These are phyloP conservation scores for Amphiprion ocellaris DNA, from an alignment of 2,113 vertebrate species.

Conservation along the genomic window DNA sequence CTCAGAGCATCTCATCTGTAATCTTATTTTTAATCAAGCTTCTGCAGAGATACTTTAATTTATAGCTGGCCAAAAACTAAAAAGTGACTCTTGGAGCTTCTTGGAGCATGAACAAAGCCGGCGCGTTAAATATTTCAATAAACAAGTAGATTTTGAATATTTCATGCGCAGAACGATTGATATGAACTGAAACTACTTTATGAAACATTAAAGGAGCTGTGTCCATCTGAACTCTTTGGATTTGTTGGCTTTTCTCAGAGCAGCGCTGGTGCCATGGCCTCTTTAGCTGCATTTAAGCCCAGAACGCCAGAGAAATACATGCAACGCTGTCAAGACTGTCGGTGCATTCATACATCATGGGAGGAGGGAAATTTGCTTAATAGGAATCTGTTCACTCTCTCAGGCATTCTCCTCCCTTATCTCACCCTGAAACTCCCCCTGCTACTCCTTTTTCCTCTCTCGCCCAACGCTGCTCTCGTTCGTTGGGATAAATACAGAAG, in stretches of 20 bases:
- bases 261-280: conserved; percentile 13
- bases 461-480: conserved; percentile 36
- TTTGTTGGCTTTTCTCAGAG: conserved; percentile 29
- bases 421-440: conserved; percentile 30
- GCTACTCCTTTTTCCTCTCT: conserved; percentile 7
- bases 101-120: conserved; percentile 59
- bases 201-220: conserved; percentile 72
- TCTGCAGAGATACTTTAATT: conserved; percentile 51
- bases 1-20: conserved; percentile 46
- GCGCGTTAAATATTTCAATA: conserved; percentile 79
- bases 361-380: conserved; percentile 47
- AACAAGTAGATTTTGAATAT: conserved; percentile 77
- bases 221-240: conserved; percentile 61
- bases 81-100: conserved; percentile 39
- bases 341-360: conserved; percentile 50
- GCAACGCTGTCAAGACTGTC: conserved; percentile 40
- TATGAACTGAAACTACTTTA: conserved; percentile 71
- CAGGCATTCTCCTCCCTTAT: conserved; percentile 39
- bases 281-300: conserved; percentile 56
- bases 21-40: conserved; percentile 58
- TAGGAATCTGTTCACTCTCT: conserved; percentile 46
- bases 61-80: conserved; percentile 14
- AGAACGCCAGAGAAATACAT: conserved; percentile 38
- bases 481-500: conserved; percentile 32
- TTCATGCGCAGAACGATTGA: conserved; percentile 71